Evolutionary conservation across 2,113 vertebrate species (phyloP), one percentile per base, ranked within the genome.

Genomic region (Tretioscincus oriximinensis): DNA sequence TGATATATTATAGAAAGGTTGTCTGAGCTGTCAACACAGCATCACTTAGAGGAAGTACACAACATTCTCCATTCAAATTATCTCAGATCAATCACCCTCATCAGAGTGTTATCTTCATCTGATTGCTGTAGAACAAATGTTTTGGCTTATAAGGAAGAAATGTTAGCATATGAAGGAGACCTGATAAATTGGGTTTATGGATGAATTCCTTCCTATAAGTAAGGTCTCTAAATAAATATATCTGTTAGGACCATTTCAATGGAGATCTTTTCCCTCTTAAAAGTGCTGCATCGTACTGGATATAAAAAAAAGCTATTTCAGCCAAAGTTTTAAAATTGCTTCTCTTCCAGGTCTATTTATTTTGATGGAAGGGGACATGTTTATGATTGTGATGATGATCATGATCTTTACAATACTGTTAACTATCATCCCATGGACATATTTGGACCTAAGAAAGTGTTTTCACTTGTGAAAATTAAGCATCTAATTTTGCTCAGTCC

Each of bases 41-140:
- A 90, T 91, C 83, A 88, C 75, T 89, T 86, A 76, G 47, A 89
- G 86, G 87, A 90, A 80, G 84, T 90, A 84, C 82, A 87, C 76
- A 84, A 84, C 87, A 86, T 87, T 86, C 87, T 88, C 92, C 89
- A 90, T 91, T 92, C 85, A 92, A 86, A 89, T 85, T 88, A 89
- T 87, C 85, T 85, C 89, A 80, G 65, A 92, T 91, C 92, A 88
- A 89, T 91, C 90, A 89, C 77, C 73, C 65, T 84, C 88, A 89
- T 92, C 89, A 82, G 87, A 84, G 54, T 70, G 69, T 77, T 91
- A 49, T 85, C 90, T 84, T 84, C 47, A 87, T 88, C 83, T 86
- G 76, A 71, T 83, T 87, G 80, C 89, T 81, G 66, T 83, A 88
- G 87, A 86, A 92, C 87, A 90, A 91, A 88, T 88, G 78, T 87